Percentiles rank a stretch among this genome's conserved stretches.
Conservation (phyloP, 2,797 vertebrate genomes). For the Ammospiza maritima region DNA sequence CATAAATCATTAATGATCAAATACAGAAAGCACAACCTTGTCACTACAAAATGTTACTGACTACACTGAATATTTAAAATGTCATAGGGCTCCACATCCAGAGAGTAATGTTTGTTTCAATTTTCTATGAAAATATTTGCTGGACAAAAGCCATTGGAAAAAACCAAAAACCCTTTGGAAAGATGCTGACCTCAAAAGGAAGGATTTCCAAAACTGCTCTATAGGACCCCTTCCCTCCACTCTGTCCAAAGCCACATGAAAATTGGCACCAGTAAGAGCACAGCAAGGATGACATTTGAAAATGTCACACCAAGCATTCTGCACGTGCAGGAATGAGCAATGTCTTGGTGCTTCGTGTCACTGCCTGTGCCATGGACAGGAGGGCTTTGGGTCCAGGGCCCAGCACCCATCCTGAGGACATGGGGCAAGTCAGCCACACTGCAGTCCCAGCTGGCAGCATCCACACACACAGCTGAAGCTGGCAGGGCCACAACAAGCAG, state of each 20-base stretch:
- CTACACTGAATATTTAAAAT: constrained; percentile 23
- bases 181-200: neutral
- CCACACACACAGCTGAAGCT: neutral
- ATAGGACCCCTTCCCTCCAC: neutral
- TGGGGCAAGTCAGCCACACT: neutral
- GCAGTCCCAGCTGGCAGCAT: neutral
- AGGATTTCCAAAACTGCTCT: neutral
- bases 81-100: neutral
- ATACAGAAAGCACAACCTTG: constrained; percentile 10
- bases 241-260: neutral
- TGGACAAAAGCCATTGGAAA: neutral
- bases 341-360: neutral
- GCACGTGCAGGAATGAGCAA: rapidly evolving
- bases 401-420: neutral
- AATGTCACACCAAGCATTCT: neutral
- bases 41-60: neutral
- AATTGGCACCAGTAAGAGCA: neutral
- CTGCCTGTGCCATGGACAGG: neutral
- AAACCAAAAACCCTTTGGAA: neutral
- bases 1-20: constrained; percentile 38
- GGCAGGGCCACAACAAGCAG: neutral
- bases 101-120: constrained; percentile 2
- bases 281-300: neutral
- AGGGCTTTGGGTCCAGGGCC: neutral
- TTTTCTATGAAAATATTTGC: neutral